Percentiles rank a stretch among this genome's conserved stretches.
Evolutionary conservation across 2,888 invertebrate genomes (phyloP).

Genomic region (Heliothis peltigera): DNA sequence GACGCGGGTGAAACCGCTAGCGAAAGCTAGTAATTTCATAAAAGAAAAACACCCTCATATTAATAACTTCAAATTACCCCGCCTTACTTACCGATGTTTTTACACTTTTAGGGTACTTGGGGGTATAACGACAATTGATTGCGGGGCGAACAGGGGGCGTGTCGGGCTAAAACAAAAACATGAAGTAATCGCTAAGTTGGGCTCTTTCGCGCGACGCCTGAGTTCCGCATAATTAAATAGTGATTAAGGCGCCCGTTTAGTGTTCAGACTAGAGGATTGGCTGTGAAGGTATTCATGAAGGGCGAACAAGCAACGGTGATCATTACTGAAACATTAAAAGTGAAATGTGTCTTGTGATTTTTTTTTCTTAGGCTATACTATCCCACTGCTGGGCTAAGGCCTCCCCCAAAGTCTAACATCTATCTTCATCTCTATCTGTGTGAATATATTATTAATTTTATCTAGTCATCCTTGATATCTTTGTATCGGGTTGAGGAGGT

Average conservation of each 20-base stretch:
- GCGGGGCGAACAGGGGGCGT: constrained; percentile 55
- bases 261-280: constrained; percentile 61
- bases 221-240: constrained; percentile 86
- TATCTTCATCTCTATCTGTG: too few species aligned
- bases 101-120: constrained; percentile 45
- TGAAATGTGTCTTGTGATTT: too few species aligned
- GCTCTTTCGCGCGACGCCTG: constrained; percentile 70
- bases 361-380: too few species aligned
- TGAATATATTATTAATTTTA: too few species aligned
- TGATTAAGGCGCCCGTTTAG: constrained; percentile 75
- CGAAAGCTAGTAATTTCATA: constrained; percentile 20
- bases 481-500: too few species aligned
- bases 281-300: constrained; percentile 8
- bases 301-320: too few species aligned
- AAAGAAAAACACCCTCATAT: constrained; percentile 7
- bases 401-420: too few species aligned
- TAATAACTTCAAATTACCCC: constrained; percentile 38
- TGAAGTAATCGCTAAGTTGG: constrained; percentile 75
- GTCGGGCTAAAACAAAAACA: constrained; percentile 74
- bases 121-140: constrained; percentile 63
- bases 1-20: too few species aligned
- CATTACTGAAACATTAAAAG: too few species aligned
- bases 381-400: too few species aligned
- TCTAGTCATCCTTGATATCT: too few species aligned
- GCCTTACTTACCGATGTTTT: constrained; percentile 28